Conservation (phyloP, 2,888 invertebrate genomes). For the Cryptocheilus praepositus region DNA sequence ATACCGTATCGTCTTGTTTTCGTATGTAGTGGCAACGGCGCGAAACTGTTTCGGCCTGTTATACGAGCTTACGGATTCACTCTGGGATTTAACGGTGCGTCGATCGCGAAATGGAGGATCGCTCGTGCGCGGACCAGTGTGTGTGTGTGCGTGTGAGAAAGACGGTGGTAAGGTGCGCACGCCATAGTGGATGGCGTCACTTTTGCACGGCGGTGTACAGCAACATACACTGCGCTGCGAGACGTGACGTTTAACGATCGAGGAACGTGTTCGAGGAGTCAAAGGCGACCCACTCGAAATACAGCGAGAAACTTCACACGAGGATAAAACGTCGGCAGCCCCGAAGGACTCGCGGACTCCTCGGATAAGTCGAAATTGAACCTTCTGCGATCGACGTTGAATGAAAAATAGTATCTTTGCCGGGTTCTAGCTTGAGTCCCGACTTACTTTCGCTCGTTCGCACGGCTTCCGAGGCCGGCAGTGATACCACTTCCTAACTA, state of each 20-base stretch:
- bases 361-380: neutral
- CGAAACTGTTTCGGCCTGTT: slow-evolving; percentile 12
- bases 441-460: slow-evolving; percentile 6
- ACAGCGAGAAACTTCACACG: too few species aligned
- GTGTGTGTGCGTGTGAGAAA: neutral
- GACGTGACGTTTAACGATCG: neutral
- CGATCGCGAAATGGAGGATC: slow-evolving; percentile 7
- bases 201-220: slow-evolving; percentile 4
- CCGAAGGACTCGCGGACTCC: too few species aligned
- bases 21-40: slow-evolving; percentile 20
- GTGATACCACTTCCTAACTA: slow-evolving; percentile 70
- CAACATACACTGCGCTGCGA: too few species aligned
- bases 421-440: slow-evolving; percentile 9
- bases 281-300: neutral
- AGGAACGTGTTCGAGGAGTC: slow-evolving; percentile 3
- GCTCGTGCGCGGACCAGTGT: too few species aligned
- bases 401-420: neutral
- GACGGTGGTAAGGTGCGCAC: too few species aligned
- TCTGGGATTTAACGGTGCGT: slow-evolving; percentile 30
- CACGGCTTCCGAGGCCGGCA: slow-evolving; percentile 27
- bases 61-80: slow-evolving; percentile 25
- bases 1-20: slow-evolving; percentile 32
- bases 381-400: slow-evolving; percentile 14
- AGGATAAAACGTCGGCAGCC: neutral
- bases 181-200: neutral